A percentile compares a stretch with the other conserved stretches of the same genome.
Evolutionary conservation across 1,140 invertebrate species (phyloP).

Genomic region (Tetragonula clypearis): DNA sequence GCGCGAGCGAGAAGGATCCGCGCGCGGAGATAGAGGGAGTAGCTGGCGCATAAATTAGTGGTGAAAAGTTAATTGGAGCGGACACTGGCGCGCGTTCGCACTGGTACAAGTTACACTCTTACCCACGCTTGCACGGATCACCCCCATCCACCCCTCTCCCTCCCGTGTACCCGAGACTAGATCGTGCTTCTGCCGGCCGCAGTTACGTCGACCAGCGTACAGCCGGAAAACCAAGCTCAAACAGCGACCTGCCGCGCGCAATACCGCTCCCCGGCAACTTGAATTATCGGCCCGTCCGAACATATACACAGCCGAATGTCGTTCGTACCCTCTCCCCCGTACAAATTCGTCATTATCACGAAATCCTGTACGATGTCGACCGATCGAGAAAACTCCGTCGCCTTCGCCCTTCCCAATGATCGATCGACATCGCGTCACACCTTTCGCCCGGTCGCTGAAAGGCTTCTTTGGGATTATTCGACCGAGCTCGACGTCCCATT

Average conservation of each 20-base stretch:
- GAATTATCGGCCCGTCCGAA: slow-evolving; percentile 53
- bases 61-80: slow-evolving; percentile 78
- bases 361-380: slow-evolving; percentile 37
- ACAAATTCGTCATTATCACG: slow-evolving; percentile 70
- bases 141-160: background rate
- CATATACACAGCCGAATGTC: slow-evolving; percentile 55
- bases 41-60: slow-evolving; percentile 74
- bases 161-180: slow-evolving; percentile 12
- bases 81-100: slow-evolving; percentile 72
- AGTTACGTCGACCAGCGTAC: background rate
- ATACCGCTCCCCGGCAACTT: slow-evolving; percentile 24
- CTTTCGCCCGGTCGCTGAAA: slow-evolving; percentile 14
- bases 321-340: background rate
- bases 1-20: slow-evolving; percentile 45
- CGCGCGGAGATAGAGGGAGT: slow-evolving; percentile 36
- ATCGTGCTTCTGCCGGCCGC: background rate
- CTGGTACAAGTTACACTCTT: slow-evolving; percentile 71
- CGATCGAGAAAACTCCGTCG: background rate
- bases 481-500: slow-evolving; percentile 27
- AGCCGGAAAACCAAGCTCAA: slow-evolving; percentile 3
- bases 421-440: slow-evolving; percentile 28
- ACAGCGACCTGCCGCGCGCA: background rate
- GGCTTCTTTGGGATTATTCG: slow-evolving; percentile 34
- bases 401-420: slow-evolving; percentile 6
- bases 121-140: slow-evolving; percentile 34